phyloP scores from a whole-genome alignment of 2,888 invertebrate genomes.

The Oxystoma pomonae region DNA sequence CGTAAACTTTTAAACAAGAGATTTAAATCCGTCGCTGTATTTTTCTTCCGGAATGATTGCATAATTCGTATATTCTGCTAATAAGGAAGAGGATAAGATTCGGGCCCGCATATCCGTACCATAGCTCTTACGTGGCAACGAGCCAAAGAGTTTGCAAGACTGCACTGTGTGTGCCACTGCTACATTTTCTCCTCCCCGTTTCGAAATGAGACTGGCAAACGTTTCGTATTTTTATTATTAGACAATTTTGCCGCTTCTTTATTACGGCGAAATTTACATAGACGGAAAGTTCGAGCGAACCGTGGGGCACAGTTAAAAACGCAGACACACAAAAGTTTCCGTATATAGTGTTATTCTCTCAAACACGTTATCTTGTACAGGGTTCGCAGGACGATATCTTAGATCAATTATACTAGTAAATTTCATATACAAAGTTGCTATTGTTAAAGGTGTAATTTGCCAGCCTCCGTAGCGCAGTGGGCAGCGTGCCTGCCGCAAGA shows the following conservation, averaged over 20 bases:
- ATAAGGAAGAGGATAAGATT: not conserved
- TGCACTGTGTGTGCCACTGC: not conserved
- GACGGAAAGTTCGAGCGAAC: slow-evolving; percentile 30
- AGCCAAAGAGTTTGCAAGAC: not conserved
- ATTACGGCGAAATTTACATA: slow-evolving; percentile 37
- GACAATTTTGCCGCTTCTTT: slow-evolving; percentile 37
- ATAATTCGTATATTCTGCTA: not conserved
- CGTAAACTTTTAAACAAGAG: no score
- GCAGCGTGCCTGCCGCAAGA: no score
- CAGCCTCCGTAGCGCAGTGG: no score
- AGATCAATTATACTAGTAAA: no score
- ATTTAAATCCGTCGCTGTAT: no score
- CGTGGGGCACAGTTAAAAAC: slow-evolving; percentile 22
- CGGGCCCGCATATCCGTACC: not conserved
- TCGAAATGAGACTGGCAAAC: slow-evolving; percentile 12
- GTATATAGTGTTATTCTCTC: no score
- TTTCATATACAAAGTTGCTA: no score
- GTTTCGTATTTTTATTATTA: slow-evolving; percentile 36
- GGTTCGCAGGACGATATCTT: no score
- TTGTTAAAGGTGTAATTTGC: no score
- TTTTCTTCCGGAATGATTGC: not conserved
- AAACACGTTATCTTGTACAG: no score
- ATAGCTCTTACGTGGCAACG: not conserved
- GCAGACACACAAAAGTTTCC: slow-evolving; percentile 13
- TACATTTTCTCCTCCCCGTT: not conserved